A percentile compares a stretch with the other conserved stretches of the same genome.
These are phyloP conservation scores for Linnaemya vulpina DNA, from an alignment of 2,888 invertebrate species.

Conservation along the genomic window DNA sequence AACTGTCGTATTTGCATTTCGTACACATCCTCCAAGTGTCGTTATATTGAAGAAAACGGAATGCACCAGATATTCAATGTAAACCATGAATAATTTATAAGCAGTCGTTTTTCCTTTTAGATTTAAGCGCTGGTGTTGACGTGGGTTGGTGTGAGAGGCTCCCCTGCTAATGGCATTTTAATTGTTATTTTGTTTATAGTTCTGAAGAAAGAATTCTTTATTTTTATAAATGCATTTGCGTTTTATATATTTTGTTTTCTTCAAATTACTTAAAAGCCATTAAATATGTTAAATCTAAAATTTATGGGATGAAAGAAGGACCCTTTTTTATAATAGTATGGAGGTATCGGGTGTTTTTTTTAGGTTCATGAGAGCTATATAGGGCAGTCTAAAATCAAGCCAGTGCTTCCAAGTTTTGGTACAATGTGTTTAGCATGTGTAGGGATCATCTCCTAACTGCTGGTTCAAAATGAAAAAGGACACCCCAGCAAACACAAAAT, in stretches of 20 bases:
- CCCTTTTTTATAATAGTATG: background rate
- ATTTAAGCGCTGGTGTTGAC: background rate
- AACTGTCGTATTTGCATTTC: background rate
- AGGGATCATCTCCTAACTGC: too few relatives aligned
- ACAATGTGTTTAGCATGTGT: too few relatives aligned
- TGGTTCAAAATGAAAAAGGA: too few relatives aligned
- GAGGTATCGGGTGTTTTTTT: too few relatives aligned
- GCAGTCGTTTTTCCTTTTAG: conserved; percentile 5
- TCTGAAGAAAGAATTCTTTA: background rate
- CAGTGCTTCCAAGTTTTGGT: too few relatives aligned
- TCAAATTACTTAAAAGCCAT: conserved; percentile 42
- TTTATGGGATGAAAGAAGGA: conserved; percentile 16
- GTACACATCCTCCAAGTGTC: background rate
- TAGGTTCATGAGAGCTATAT: too few relatives aligned
- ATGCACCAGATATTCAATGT: background rate
- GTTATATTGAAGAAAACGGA: background rate
- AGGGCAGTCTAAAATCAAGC: too few relatives aligned
- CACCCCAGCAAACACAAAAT: too few relatives aligned
- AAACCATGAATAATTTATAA: conserved; percentile 24
- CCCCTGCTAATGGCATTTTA: conserved; percentile 42
- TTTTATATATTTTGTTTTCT: background rate
- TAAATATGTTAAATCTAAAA: conserved; percentile 13
- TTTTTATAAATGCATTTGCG: background rate
- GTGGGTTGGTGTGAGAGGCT: background rate
- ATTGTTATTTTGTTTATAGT: conserved; percentile 44